Conservation (phyloP, 1,140 invertebrate species). For the Hycleus cichorii region DNA sequence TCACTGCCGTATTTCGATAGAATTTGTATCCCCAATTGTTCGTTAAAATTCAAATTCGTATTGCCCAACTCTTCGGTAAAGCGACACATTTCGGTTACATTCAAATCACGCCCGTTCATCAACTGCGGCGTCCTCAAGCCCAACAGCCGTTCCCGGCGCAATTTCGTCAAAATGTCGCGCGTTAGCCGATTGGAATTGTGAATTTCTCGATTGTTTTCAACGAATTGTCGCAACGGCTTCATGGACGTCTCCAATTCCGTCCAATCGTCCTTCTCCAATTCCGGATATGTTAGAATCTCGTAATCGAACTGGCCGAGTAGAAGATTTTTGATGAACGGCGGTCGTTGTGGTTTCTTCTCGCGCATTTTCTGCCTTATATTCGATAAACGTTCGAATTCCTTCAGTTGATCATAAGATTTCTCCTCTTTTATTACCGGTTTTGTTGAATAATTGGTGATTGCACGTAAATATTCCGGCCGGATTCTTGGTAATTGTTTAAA, state of each 20-base stretch:
- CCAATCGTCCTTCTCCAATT: constrained; percentile 55
- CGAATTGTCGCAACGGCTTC: not conserved
- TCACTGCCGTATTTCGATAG: constrained; percentile 42
- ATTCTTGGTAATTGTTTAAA: too few species aligned
- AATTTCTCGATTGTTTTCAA: not conserved
- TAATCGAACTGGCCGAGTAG: constrained; percentile 51
- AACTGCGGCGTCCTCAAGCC: constrained; percentile 41
- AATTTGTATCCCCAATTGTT: constrained; percentile 43
- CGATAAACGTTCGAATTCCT: constrained; percentile 23
- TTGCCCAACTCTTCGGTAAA: constrained; percentile 48
- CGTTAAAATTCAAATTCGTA: constrained; percentile 41
- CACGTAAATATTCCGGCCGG: too few species aligned
- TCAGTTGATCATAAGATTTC: constrained; percentile 22
- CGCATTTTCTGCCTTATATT: constrained; percentile 26
- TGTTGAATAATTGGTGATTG: not conserved
- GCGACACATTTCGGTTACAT: constrained; percentile 47
- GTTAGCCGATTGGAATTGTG: not conserved
- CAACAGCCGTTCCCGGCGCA: constrained; percentile 17
- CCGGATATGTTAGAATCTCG: constrained; percentile 55
- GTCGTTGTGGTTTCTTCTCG: constrained; percentile 40
- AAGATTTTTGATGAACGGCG: constrained; percentile 57
- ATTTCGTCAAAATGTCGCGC: constrained; percentile 9
- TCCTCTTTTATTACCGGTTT: constrained; percentile 9
- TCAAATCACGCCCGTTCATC: constrained; percentile 44
- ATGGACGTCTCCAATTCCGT: too few species aligned